Conservation (phyloP, 2,888 invertebrate genomes). For the Drosophila multiciliata region DNA sequence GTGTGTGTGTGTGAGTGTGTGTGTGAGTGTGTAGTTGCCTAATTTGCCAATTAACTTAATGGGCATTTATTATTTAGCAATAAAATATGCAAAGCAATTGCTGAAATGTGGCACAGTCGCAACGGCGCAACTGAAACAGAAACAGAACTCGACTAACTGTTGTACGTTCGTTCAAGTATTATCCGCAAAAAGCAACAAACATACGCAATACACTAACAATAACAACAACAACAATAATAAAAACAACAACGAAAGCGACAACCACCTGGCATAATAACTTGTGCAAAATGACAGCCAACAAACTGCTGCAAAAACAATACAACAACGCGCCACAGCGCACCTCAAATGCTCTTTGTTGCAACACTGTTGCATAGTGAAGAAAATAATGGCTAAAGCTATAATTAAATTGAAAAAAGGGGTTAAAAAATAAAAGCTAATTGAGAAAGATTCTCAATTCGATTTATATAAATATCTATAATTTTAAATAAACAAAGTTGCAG, state of each 20-base stretch:
- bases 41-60: constrained; percentile 82
- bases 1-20: constrained; percentile 34
- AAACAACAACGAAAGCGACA: constrained; percentile 24
- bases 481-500: neutral
- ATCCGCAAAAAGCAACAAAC: constrained; percentile 38
- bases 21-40: constrained; percentile 61
- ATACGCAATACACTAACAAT: constrained; percentile 30
- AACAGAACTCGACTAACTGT: constrained; percentile 67
- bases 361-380: neutral
- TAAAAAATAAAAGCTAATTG: too few relatives aligned
- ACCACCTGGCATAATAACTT: constrained; percentile 78
- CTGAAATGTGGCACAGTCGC: constrained; percentile 72
- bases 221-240: constrained; percentile 27
- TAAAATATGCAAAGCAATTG: constrained; percentile 82
- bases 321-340: constrained; percentile 12
- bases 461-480: neutral
- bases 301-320: constrained; percentile 48
- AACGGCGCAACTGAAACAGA: constrained; percentile 29
- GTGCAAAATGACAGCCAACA: constrained; percentile 67
- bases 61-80: constrained; percentile 82
- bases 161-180: constrained; percentile 46
- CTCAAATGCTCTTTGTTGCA: constrained; percentile 29
- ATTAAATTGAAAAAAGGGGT: too few relatives aligned
- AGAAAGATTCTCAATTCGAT: neutral
- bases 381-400: neutral